Evolutionary conservation across 2,797 vertebrate genomes (phyloP), one percentile per base, ranked within the genome.

Genomic region (Cossypha heuglini): DNA sequence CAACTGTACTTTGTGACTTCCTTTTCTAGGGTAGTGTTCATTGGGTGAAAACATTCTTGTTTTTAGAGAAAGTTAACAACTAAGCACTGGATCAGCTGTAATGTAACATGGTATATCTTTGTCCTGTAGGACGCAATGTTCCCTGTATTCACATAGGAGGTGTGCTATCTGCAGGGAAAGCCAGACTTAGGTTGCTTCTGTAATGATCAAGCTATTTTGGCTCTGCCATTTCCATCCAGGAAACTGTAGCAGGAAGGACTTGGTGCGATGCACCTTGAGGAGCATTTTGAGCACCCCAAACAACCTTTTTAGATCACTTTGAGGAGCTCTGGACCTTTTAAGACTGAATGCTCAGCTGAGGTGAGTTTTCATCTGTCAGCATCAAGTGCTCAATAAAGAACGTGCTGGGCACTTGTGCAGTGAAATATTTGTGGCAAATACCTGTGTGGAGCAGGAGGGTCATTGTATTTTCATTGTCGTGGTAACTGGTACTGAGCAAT

Each of bases 221-320:
- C 17, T 78, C 52, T 77, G n/a, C 57, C 14, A 8, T 1, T 5
- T 82, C n/a, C 45, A 63, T 51, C 40, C 13, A 75, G 68, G 37
- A 61, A 80, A 35, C 17, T 40, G 55, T 49, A 78, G 35, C 48
- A 55, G 52, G 80, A 61, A 43, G n/a, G 74, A 64, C 12, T 58
- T 26, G 1, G 21, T 64, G 28, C 0, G 0, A 14, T 33, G 29
- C 0, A 0, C 33, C 48, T 92, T 68, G 67, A 71, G 75, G 54
- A 82, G 45, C 24, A 31, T 42, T 92, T 62, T 76, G 52, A 89
- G 45, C 35, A 76, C 49, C 28, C 15, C 37, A 72, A 66, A 33
- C 40, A 49, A 48, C 15, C 1, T 40, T 83, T 90, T 86, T 75
- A 79, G 64, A 58, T 40, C 13, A 26, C 29, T 88, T 24, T 45